phyloP scores from a whole-genome alignment of 2,888 invertebrate species.

The Antitype chi region DNA sequence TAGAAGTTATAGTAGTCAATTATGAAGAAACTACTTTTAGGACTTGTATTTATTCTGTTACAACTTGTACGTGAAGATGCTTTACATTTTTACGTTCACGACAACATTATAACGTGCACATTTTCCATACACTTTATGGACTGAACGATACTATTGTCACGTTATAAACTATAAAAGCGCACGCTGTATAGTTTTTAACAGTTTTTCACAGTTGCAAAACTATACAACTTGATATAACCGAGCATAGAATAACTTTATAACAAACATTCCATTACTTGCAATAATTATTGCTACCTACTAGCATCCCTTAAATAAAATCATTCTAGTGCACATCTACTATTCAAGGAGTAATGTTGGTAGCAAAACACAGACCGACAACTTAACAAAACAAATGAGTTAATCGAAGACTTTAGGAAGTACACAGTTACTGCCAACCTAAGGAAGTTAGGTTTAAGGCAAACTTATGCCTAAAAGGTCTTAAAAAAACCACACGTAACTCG shows the following conservation, averaged over 20 bases:
- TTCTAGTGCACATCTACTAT: background rate
- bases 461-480: slow-evolving; percentile 39
- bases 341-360: slow-evolving; percentile 20
- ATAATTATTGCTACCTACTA: slow-evolving; percentile 8
- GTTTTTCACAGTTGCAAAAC: slow-evolving; percentile 1
- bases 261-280: background rate
- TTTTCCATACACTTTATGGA: no score
- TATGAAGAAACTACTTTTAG: no score
- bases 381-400: slow-evolving; percentile 33
- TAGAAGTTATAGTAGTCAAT: no score
- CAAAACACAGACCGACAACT: slow-evolving; percentile 44
- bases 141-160: no score
- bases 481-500: slow-evolving; percentile 5
- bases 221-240: background rate
- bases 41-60: no score
- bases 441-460: slow-evolving; percentile 50
- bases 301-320: background rate
- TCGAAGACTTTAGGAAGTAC: slow-evolving; percentile 44
- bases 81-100: no score
- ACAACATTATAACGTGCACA: no score
- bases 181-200: background rate
- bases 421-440: slow-evolving; percentile 48
- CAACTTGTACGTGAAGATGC: no score
- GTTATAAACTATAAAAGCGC: no score
- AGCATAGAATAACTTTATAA: background rate